Percentiles rank a stretch among this genome's conserved stretches.
Evolutionary conservation across 2,113 vertebrate genomes (phyloP).

Genomic region (Lepidothrix coronata): DNA sequence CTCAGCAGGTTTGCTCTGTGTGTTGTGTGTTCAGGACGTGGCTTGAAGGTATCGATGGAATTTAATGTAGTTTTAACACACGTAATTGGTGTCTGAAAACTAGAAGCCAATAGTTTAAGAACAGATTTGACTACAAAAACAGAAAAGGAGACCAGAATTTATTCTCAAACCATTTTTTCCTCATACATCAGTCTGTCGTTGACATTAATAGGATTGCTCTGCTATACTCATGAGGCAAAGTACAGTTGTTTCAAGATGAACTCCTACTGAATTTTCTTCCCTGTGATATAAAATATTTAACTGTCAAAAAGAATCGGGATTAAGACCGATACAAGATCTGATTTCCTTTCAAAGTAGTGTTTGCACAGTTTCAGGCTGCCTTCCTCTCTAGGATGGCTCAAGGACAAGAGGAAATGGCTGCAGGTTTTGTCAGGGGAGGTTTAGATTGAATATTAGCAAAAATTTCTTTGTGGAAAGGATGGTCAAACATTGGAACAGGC

Average conservation of each 20-base stretch:
- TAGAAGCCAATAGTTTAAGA: neutral
- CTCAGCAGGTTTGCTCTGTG: neutral
- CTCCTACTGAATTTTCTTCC: neutral
- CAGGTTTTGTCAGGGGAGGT: neutral
- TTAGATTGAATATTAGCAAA: neutral
- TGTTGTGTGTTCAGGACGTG: neutral
- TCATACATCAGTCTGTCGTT: rapidly evolving
- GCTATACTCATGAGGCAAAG: rapidly evolving
- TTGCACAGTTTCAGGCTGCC: neutral
- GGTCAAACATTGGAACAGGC: neutral
- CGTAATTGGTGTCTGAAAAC: neutral
- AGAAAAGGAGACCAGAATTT: neutral
- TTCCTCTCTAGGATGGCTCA: neutral
- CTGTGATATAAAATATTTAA: neutral
- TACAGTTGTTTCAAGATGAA: neutral
- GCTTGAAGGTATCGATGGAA: neutral
- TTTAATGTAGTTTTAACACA: neutral
- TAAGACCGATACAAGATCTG: neutral
- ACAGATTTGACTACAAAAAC: neutral
- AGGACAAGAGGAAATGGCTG: neutral
- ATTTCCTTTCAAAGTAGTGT: neutral
- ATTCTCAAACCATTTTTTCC: neutral
- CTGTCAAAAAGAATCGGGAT: neutral
- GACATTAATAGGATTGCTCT: too few relatives aligned
- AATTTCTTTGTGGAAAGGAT: neutral